These are phyloP conservation scores for Adelosebastes latens DNA, from an alignment of 2,797 vertebrate species.

Conservation along the genomic window DNA sequence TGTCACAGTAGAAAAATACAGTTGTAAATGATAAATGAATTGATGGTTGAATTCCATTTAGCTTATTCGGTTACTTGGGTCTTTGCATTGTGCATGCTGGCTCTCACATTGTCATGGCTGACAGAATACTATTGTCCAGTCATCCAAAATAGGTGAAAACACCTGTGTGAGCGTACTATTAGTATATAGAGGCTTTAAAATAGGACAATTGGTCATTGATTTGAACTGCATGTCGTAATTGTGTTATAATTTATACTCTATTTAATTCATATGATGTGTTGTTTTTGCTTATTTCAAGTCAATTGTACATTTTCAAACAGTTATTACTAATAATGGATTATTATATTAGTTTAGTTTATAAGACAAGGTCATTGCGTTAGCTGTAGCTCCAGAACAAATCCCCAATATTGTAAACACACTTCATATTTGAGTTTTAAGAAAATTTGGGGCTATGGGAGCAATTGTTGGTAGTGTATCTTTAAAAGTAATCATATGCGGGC, in stretches of 20 bases:
- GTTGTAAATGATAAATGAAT: background rate
- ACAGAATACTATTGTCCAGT: background rate
- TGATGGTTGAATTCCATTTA: background rate
- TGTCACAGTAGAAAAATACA: background rate
- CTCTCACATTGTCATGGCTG: background rate
- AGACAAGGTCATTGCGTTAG: background rate
- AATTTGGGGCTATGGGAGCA: no score
- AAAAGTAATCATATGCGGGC: no score
- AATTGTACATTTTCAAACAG: no score
- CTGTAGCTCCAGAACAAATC: no score
- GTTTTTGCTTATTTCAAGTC: background rate
- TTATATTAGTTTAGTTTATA: background rate
- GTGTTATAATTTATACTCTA: background rate
- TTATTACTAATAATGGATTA: background rate
- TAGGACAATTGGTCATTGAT: background rate
- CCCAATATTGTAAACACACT: fast-evolving
- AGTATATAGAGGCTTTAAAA: background rate
- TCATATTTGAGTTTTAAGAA: no score
- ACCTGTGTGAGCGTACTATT: background rate
- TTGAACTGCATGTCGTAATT: background rate
- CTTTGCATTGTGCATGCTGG: background rate
- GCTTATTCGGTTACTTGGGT: no score
- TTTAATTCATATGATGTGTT: background rate
- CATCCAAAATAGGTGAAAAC: background rate
- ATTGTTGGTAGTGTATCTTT: no score